Evolutionary conservation across 1,140 invertebrate species (phyloP).

Genomic region (Drosophila guanche): DNA sequence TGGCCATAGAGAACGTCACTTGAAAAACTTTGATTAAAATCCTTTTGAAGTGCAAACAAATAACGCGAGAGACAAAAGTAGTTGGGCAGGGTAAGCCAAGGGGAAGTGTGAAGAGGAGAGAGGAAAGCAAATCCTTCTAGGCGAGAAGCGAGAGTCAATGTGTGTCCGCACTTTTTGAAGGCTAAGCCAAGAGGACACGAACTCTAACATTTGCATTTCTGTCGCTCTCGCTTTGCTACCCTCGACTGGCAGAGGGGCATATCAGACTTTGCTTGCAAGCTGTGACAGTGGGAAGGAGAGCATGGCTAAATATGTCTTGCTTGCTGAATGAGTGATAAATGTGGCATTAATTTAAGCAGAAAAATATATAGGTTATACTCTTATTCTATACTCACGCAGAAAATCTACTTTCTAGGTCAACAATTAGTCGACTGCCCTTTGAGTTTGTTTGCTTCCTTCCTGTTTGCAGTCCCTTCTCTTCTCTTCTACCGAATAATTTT

Average conservation of each 20-base stretch:
- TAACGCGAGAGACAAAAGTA: constrained; percentile 70
- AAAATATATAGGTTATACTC: too few relatives aligned
- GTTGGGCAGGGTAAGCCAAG: not conserved
- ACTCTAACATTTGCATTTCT: constrained; percentile 52
- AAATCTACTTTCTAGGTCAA: constrained; percentile 4
- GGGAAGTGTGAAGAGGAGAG: not conserved
- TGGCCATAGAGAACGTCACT: constrained; percentile 50
- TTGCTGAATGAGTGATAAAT: too few relatives aligned
- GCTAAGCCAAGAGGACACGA: constrained; percentile 55
- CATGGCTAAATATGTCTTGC: too few relatives aligned
- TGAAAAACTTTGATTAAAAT: constrained; percentile 80
- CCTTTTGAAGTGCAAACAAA: constrained; percentile 80
- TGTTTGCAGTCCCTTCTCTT: constrained; percentile 1
- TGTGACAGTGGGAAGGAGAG: too few relatives aligned
- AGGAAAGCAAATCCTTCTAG: constrained; percentile 5
- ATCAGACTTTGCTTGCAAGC: not conserved
- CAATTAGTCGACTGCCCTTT: constrained; percentile 21
- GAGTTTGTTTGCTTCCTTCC: constrained; percentile 14
- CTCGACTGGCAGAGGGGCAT: not conserved
- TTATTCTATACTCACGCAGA: not conserved
- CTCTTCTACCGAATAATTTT: constrained; percentile 30
- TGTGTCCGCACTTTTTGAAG: constrained; percentile 68
- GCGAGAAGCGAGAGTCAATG: constrained; percentile 42
- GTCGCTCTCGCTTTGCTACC: constrained; percentile 12
- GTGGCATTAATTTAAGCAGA: too few relatives aligned